phyloP scores from a whole-genome alignment of 1,140 invertebrate species.

The Diorhabda elongata region DNA sequence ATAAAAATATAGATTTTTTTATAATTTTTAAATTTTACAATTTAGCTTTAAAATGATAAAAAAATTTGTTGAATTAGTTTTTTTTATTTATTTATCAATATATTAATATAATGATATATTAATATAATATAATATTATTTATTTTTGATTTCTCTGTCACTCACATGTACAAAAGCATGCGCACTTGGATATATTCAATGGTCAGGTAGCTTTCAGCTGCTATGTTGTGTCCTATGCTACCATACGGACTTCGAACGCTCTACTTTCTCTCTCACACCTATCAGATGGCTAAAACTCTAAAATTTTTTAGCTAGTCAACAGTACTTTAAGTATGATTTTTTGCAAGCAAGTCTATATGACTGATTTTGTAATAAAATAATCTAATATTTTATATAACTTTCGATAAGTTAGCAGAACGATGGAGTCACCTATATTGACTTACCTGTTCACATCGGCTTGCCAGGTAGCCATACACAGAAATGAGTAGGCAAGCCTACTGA shows the following conservation, averaged over 20 bases:
- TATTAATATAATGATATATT: neutral
- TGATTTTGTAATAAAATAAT: constrained; percentile 1
- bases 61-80: neutral
- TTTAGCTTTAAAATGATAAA: constrained; percentile 10
- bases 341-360: neutral
- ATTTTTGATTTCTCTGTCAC: constrained; percentile 12
- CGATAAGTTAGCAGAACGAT: neutral
- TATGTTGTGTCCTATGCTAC: constrained; percentile 7
- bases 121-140: too few relatives aligned
- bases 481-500: neutral
- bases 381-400: neutral
- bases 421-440: too few relatives aligned
- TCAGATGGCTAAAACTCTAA: too few relatives aligned
- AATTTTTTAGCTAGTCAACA: too few relatives aligned
- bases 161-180: constrained; percentile 10
- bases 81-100: constrained; percentile 9
- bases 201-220: constrained; percentile 6
- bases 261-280: too few relatives aligned
- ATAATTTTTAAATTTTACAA: constrained; percentile 7
- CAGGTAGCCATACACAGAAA: too few relatives aligned
- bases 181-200: constrained; percentile 8
- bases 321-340: too few relatives aligned
- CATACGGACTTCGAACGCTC: neutral
- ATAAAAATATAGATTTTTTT: constrained; percentile 7
- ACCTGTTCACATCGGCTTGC: too few relatives aligned